phyloP scores from a whole-genome alignment of 2,888 invertebrate genomes.

The Apomyelois bistriatella region DNA sequence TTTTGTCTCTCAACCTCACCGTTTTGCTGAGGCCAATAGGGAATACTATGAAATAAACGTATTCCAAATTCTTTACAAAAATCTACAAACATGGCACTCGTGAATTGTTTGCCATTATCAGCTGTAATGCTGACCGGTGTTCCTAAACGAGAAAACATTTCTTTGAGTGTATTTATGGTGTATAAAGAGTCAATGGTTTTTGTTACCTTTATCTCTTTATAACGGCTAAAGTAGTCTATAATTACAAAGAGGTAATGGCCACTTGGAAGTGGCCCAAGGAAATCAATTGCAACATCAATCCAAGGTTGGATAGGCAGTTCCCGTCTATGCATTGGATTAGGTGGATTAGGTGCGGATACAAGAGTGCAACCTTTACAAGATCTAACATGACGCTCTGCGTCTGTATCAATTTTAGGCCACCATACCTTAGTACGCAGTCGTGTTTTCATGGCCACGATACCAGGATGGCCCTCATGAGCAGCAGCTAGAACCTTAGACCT shows the following conservation, averaged over 20 bases:
- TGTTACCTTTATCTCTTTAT: conserved; percentile 17
- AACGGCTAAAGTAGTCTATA: conserved; percentile 12
- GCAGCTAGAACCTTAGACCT: neutral
- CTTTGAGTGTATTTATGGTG: conserved; percentile 17
- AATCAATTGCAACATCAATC: conserved; percentile 16
- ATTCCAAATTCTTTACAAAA: conserved; percentile 20
- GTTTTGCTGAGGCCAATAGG: conserved; percentile 23
- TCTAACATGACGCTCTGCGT: conserved; percentile 13
- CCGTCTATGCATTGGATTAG: conserved; percentile 14
- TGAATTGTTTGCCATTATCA: conserved; percentile 24
- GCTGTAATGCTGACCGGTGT: conserved; percentile 19
- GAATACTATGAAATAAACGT: conserved; percentile 13
- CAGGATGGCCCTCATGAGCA: conserved; percentile 35
- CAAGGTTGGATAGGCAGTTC: conserved; percentile 13
- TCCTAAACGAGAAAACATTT: conserved; percentile 18
- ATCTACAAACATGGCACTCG: conserved; percentile 16
- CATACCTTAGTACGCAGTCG: conserved; percentile 20
- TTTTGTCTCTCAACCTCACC: conserved; percentile 20
- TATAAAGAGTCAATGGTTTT: conserved; percentile 4
- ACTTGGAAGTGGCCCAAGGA: conserved; percentile 23
- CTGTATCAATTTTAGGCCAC: conserved; percentile 19
- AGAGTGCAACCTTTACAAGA: conserved; percentile 19
- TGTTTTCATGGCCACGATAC: conserved; percentile 23
- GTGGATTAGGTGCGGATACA: conserved; percentile 16
- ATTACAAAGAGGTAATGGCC: conserved; percentile 8